A percentile compares a stretch with the other conserved stretches of the same genome.
Conservation (phyloP, 35 echinoderm and acorn worm genomes). For the Eucidaris tribuloides region DNA sequence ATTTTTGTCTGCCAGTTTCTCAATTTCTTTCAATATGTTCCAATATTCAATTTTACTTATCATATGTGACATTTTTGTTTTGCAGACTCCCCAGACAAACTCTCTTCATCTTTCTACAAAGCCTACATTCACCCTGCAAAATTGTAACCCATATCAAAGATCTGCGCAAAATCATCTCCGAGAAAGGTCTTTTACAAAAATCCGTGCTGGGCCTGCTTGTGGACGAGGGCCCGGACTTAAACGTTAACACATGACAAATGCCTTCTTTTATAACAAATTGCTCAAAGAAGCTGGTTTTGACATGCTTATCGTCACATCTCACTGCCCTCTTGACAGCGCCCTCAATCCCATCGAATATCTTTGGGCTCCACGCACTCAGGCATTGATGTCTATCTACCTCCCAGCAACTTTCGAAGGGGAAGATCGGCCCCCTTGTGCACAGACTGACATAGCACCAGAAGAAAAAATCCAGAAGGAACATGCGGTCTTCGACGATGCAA, state of each 20-base stretch:
- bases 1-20: too few species aligned
- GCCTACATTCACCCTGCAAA: conserved; percentile 26
- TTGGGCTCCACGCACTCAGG: conserved; percentile 18
- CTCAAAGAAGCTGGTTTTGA: conserved; percentile 23
- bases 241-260: conserved; percentile 42
- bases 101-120: neutral
- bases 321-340: conserved; percentile 38
- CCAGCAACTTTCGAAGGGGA: neutral
- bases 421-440: neutral
- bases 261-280: conserved; percentile 23
- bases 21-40: too few species aligned
- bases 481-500: conserved; percentile 44
- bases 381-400: conserved; percentile 11
- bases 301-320: conserved; percentile 8
- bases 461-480: conserved; percentile 12
- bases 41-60: neutral
- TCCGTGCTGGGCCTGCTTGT: neutral
- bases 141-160: conserved; percentile 51
- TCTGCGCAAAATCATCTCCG: neutral
- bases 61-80: neutral
- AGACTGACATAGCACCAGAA: neutral
- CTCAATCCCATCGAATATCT: conserved; percentile 25
- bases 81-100: conserved; percentile 5
- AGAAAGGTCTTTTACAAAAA: neutral
- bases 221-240: conserved; percentile 59